Conservation (phyloP, 2,888 invertebrate species). For the Spodoptera picta region DNA sequence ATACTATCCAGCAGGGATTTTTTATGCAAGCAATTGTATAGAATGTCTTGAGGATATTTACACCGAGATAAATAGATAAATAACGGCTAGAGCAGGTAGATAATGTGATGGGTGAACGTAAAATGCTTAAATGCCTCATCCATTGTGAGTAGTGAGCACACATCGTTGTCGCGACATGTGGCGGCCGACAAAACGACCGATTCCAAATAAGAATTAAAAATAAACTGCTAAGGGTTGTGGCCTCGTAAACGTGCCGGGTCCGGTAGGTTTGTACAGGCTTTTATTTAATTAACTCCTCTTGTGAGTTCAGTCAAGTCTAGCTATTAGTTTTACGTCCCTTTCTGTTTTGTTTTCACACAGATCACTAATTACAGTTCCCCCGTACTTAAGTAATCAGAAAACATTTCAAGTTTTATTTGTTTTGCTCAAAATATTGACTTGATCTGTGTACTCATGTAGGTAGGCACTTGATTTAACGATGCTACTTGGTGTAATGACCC, state of each 20-base stretch:
- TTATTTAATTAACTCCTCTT: conserved; percentile 56
- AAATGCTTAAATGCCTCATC: conserved; percentile 66
- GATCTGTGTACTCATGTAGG: conserved; percentile 6
- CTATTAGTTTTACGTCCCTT: conserved; percentile 36
- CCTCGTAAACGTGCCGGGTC: conserved; percentile 51
- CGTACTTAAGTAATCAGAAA: conserved; percentile 15
- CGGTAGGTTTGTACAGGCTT: conserved; percentile 39
- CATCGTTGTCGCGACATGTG: conserved; percentile 75
- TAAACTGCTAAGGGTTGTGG: conserved; percentile 58
- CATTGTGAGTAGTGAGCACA: conserved; percentile 67
- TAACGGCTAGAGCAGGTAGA: conserved; percentile 39
- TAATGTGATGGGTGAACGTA: conserved; percentile 40
- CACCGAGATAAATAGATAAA: conserved; percentile 32
- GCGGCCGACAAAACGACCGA: conserved; percentile 75
- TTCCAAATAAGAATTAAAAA: conserved; percentile 73
- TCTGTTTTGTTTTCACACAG: conserved; percentile 24
- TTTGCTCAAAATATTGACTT: conserved; percentile 7
- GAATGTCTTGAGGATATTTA: conserved; percentile 10
- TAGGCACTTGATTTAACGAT: conserved; percentile 19
- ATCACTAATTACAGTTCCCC: conserved; percentile 14
- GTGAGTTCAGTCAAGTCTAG: conserved; percentile 48
- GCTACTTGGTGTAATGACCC: conserved; percentile 33
- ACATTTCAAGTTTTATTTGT: conserved; percentile 7
- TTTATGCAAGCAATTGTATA: conserved; percentile 1
- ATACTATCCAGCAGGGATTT: no score